Evolutionary conservation across 2,113 vertebrate genomes (phyloP), one percentile per base, ranked within the genome.

Genomic region (Zapornia atra): DNA sequence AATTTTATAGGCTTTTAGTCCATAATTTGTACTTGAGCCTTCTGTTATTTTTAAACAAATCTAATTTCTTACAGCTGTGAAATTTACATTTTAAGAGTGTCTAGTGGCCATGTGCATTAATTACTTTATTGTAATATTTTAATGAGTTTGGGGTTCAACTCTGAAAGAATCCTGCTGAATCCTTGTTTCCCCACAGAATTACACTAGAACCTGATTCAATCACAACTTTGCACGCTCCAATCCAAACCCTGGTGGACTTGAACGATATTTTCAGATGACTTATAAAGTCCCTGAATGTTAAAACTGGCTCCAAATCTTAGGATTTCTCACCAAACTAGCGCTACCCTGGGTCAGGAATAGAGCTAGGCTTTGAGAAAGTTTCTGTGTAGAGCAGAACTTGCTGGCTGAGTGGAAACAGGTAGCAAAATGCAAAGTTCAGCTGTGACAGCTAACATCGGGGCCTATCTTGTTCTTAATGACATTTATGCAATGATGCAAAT

Each of bases 11-110:
- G 93, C 93, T 95, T 92, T 96, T 97, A 94, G 92, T 94, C 91
- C 72, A 53, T 90, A 96, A 96, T 95, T 96, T 96, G 92, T 95
- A 92, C 95, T 97, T 94, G 83, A 95, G 96, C 95, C 94, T 97
- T 96, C 96, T 97, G 96, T 97, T 97, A 97, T 96, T 97, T 97
- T 97, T 97, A 97, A 97, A 97, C 96, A 97, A 97, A 96, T 95
- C 94, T 96, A 96, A 97, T 97, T 97, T 96, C 96, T 97, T 97
- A 96, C 96, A 97, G 96, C 95, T 97, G 95, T 96, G 95, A 97
- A 97, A 97, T 97, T 96, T 97, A 97, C 96, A 96, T 97, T 97
- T 97, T 97, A 97, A 97, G 94, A 97, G 96, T 96, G 95, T 97
- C 95, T 97, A 97, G 97, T 97, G 96, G 95, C 96, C 96, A 95